Conservation (phyloP, 1,140 invertebrate genomes). For the Drosophila mayri region DNA sequence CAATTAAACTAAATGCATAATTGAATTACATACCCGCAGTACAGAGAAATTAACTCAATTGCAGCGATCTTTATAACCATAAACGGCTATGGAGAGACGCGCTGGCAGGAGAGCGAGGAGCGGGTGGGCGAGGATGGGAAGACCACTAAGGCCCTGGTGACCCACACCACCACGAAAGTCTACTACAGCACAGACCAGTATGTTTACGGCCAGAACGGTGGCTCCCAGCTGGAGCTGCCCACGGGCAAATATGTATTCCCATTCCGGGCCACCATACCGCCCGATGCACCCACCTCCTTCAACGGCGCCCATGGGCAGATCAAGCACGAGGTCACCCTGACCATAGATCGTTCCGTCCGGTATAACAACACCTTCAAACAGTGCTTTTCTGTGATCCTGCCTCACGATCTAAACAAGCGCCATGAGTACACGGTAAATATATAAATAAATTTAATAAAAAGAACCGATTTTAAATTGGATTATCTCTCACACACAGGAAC, state of each 20-base stretch:
- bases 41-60: conserved; percentile 67
- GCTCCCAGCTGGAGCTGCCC: conserved; percentile 86
- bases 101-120: conserved; percentile 86
- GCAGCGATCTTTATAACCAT: conserved; percentile 87
- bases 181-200: conserved; percentile 75
- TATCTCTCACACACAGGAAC: conserved; percentile 48
- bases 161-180: conserved; percentile 65
- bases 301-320: conserved; percentile 89
- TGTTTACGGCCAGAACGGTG: conserved; percentile 80
- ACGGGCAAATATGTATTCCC: conserved; percentile 87
- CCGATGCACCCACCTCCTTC: conserved; percentile 89
- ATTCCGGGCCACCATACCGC: conserved; percentile 87
- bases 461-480: conserved; percentile 33
- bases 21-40: conserved; percentile 46
- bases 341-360: conserved; percentile 90
- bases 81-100: conserved; percentile 87
- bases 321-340: conserved; percentile 89
- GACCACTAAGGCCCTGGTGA: conserved; percentile 57
- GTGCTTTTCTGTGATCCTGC: conserved; percentile 90
- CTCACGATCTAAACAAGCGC: conserved; percentile 90
- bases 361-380: conserved; percentile 90
- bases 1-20: conserved; percentile 64
- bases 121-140: conserved; percentile 85
- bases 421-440: conserved; percentile 51
- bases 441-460: not conserved